Evolutionary conservation across 2,113 vertebrate genomes (phyloP).

Genomic region (Aramus guarauna): DNA sequence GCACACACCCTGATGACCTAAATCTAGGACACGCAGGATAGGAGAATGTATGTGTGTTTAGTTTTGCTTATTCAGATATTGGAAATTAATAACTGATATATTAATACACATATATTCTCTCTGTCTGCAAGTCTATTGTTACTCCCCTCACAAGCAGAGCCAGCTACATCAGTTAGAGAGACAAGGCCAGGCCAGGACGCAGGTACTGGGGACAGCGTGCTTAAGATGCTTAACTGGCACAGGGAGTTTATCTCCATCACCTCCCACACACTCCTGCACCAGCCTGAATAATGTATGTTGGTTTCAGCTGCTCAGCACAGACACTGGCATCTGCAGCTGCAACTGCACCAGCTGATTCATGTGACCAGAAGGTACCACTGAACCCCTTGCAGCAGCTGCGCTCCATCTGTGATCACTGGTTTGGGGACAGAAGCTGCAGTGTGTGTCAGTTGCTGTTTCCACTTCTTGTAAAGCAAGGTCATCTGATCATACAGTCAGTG

Average conservation of each 20-base stretch:
- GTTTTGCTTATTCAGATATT: not conserved
- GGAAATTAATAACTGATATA: not conserved
- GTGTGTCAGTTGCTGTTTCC: not conserved
- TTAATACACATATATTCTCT: not conserved
- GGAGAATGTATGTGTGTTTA: not conserved
- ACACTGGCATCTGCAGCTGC: slow-evolving; percentile 25
- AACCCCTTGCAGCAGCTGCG: slow-evolving; percentile 27
- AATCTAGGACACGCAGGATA: not conserved
- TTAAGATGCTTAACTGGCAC: not conserved
- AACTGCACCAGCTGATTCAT: slow-evolving; percentile 13
- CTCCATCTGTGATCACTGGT: slow-evolving; percentile 17
- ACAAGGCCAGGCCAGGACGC: not conserved
- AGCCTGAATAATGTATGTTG: not conserved
- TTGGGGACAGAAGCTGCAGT: slow-evolving; percentile 27
- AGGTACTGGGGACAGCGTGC: not conserved
- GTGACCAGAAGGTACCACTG: slow-evolving; percentile 21
- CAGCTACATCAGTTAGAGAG: not conserved
- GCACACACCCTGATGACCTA: not conserved
- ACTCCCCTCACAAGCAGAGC: not conserved
- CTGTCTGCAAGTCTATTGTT: not conserved
- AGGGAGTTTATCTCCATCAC: not conserved
- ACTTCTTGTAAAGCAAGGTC: slow-evolving; percentile 11
- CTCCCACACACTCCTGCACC: not conserved
- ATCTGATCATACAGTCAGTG: not conserved
- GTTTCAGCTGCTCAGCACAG: slow-evolving; percentile 23